phyloP scores from a whole-genome alignment of 2,113 vertebrate genomes.

The Tichodroma muraria region DNA sequence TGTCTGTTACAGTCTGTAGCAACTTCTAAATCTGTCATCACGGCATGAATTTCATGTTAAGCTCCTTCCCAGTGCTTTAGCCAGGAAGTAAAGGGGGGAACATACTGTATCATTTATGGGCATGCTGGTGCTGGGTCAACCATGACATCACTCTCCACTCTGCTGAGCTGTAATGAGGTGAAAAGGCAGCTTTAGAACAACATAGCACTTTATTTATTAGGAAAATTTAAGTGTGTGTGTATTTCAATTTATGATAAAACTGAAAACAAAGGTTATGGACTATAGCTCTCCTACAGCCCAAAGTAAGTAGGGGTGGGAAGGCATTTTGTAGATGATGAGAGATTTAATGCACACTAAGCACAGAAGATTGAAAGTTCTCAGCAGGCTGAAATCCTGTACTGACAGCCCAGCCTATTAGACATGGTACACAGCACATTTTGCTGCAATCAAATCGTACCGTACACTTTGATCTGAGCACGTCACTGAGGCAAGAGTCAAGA shows the following conservation, averaged over 20 bases:
- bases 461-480: background rate
- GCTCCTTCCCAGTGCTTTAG: conserved; percentile 77
- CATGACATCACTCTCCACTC: conserved; percentile 76
- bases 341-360: conserved; percentile 49
- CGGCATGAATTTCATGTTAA: conserved; percentile 81
- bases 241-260: conserved; percentile 69
- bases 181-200: conserved; percentile 74
- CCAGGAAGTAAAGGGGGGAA: conserved; percentile 77
- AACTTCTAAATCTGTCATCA: conserved; percentile 99
- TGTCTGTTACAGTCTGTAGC: conserved; percentile 90
- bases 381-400: conserved; percentile 19
- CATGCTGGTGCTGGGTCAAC: conserved; percentile 78
- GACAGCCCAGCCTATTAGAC: conserved; percentile 6
- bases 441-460: background rate
- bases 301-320: background rate
- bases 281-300: conserved; percentile 47
- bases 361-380: conserved; percentile 25
- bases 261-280: conserved; percentile 64
- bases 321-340: conserved; percentile 44
- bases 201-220: conserved; percentile 75
- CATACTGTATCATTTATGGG: conserved; percentile 79
- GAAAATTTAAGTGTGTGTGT: conserved; percentile 60
- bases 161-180: conserved; percentile 79
- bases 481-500: background rate
- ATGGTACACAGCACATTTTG: background rate